Base-by-base conservation (phyloP, 2,888 invertebrate species). In the Himalopsyche tibetana region DNA sequence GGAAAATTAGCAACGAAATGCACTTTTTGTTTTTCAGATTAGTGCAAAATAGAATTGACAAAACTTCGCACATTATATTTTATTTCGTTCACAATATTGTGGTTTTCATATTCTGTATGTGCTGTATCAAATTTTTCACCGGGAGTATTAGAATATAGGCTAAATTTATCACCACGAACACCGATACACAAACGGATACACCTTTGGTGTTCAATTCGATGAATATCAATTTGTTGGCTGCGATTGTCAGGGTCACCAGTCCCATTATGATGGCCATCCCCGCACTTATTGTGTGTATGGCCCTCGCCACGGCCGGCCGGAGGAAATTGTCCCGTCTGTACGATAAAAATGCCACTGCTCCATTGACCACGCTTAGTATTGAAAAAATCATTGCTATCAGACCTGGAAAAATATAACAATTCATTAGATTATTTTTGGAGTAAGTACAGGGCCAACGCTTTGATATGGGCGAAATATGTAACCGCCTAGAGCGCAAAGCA, bases 221-320 rank as follows among this genome's bases (percentile, higher is more conserved):
- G 87, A 91, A 93, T 89, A 91, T 91, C 82, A 91, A 91, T 91
- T 91, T 92, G 88, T 93, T 91, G 89, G 93, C 92, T 8, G 93
- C 93, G 87, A 93, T 90, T 0, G 89, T 89, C 89, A 93, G 91
- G 0, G 93, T 91, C 0, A 92, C 90, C 89, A 94, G 94, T 0
- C 94, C 94, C 90, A 94, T 91, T 12, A 91, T 90, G 55, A 94
- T 90, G 3, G 94, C 93, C 81, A 92, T 90, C 15, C 93, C 90
- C 12, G 94, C 94, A 3, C 94, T 91, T n/a, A 93, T 90, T 86
- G 94, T 91, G 90, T 94, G 94, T 15, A 93, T 87, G 12, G 94
- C 92, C 89, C 94, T 94, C 36, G 92, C 42, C 89, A 1, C 93
- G 91, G 28, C 93, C 92, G 55, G 93, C 93, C 86, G 92, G 92